These are phyloP conservation scores for Polylopha cassiicola DNA, from an alignment of 2,888 invertebrate genomes.

Conservation along the genomic window DNA sequence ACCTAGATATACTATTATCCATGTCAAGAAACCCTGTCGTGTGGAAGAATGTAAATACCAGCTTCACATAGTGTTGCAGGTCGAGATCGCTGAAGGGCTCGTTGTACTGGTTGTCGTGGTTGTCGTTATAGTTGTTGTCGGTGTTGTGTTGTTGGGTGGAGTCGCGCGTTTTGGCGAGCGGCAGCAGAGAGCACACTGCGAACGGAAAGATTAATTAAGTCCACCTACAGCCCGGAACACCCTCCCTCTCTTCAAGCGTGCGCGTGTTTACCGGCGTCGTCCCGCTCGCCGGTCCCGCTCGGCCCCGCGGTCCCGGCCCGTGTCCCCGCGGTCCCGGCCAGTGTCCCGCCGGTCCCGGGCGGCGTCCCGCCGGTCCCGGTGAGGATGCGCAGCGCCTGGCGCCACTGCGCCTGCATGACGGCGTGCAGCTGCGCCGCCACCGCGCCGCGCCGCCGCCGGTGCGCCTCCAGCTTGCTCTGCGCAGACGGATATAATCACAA, in stretches of 20 bases:
- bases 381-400: conserved; percentile 84
- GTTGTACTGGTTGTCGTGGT: conserved; percentile 31
- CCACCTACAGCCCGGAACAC: not conserved
- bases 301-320: conserved; percentile 28
- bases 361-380: conserved; percentile 40
- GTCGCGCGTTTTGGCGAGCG: conserved; percentile 15
- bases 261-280: conserved; percentile 33
- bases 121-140: conserved; percentile 12
- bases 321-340: not conserved
- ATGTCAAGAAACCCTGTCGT: too few relatives aligned
- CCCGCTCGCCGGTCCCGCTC: conserved; percentile 38
- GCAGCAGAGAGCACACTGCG: too few relatives aligned
- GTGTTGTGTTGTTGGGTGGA: conserved; percentile 5
- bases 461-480: conserved; percentile 60
- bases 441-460: conserved; percentile 76
- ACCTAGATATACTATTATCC: too few relatives aligned
- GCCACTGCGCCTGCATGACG: conserved; percentile 89
- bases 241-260: not conserved
- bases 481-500: conserved; percentile 4
- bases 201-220: too few relatives aligned
- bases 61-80: conserved; percentile 62
- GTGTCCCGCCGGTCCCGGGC: conserved; percentile 6
- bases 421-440: conserved; percentile 85
- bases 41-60: conserved; percentile 48
- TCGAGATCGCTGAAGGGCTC: conserved; percentile 56